A percentile compares a stretch with the other conserved stretches of the same genome.
Conservation (phyloP, 2,797 vertebrate species). For the Argentina silus region DNA sequence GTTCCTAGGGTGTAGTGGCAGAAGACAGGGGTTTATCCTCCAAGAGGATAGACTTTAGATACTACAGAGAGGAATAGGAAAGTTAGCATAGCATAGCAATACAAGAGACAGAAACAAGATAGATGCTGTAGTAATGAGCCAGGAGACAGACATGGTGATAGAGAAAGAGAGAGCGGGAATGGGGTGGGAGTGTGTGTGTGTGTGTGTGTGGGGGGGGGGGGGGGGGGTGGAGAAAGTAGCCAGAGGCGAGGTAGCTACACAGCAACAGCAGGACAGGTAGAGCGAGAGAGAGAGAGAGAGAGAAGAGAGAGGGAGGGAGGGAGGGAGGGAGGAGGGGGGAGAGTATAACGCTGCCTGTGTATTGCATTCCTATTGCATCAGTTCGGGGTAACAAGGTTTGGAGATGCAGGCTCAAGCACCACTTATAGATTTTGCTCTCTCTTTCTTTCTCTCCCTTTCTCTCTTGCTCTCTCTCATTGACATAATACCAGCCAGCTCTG, state of each 20-base stretch:
- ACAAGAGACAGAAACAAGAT: too few relatives aligned
- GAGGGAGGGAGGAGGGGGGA: not conserved
- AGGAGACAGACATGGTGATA: too few relatives aligned
- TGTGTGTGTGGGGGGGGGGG: conserved; percentile 18
- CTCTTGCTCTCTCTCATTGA: conserved; percentile 26
- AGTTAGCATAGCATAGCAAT: too few relatives aligned
- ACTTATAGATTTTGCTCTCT: conserved; percentile 80
- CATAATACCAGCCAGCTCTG: conserved; percentile 72
- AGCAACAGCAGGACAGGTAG: not conserved
- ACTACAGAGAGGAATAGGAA: too few relatives aligned
- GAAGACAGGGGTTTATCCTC: not conserved
- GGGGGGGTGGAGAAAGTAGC: not conserved
- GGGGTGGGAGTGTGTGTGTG: not conserved
- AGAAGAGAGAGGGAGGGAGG: not conserved
- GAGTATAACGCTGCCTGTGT: conserved; percentile 40
- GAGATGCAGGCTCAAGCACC: conserved; percentile 76
- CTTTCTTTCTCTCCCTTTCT: conserved; percentile 19
- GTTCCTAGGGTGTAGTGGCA: conserved; percentile 24
- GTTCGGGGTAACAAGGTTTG: conserved; percentile 82
- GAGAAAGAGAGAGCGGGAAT: too few relatives aligned
- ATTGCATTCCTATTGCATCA: conserved; percentile 83
- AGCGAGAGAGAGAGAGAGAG: not conserved
- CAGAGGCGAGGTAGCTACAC: not conserved
- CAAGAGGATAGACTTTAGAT: too few relatives aligned
- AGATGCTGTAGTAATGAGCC: too few relatives aligned